Percentiles rank a stretch among this genome's conserved stretches.
phyloP scores from a whole-genome alignment of 2,888 invertebrate species.

The Dynastes grantii region DNA sequence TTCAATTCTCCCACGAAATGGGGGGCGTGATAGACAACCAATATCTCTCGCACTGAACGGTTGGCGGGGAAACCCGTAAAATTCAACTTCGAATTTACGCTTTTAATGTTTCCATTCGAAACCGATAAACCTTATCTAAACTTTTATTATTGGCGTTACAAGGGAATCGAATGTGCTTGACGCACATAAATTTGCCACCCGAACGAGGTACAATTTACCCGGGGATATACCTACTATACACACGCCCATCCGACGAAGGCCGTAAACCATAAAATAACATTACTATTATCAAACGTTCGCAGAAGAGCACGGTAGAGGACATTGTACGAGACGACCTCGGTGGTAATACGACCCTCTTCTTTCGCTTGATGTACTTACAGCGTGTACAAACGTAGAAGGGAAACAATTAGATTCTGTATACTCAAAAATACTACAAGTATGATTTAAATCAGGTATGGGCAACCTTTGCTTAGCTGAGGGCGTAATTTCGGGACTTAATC shows the following conservation, averaged over 20 bases:
- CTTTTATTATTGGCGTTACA: conserved; percentile 49
- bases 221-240: not conserved
- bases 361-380: no score
- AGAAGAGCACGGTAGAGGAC: not conserved
- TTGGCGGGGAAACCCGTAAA: conserved; percentile 28
- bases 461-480: no score
- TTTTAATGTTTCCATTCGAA: conserved; percentile 48
- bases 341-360: no score
- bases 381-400: no score
- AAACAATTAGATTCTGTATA: no score
- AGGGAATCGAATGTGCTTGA: conserved; percentile 37
- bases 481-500: no score
- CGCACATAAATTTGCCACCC: conserved; percentile 22
- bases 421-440: no score
- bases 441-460: no score
- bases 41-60: not conserved
- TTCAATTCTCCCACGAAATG: not conserved
- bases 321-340: no score
- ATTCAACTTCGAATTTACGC: conserved; percentile 42
- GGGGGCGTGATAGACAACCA: conserved; percentile 21
- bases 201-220: conserved; percentile 12
- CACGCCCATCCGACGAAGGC: not conserved
- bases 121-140: conserved; percentile 49
- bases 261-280: conserved; percentile 9
- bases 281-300: conserved; percentile 4